Evolutionary conservation across 2,113 vertebrate genomes (phyloP), one percentile per base, ranked within the genome.

Genomic region (Egretta garzetta): DNA sequence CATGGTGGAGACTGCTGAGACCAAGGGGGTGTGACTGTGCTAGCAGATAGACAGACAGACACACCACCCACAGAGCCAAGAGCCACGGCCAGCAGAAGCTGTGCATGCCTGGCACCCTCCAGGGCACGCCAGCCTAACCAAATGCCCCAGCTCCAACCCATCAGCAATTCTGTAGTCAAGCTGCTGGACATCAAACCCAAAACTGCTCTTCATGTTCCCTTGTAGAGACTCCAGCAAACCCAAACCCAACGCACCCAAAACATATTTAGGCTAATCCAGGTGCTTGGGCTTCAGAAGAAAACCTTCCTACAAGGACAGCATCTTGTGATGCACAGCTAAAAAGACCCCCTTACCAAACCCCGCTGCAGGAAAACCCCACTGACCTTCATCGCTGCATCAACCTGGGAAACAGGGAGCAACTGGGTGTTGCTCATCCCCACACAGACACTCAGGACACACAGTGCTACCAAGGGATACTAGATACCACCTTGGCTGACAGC

Each of bases 21-120:
- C 12, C 0, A 0, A 81, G 39, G 47, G 8, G 30, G 35, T 53
- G 62, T 30, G 47, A 76, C 53, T 4, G 15, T 21, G 35, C 62
- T 27, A 41, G 43, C 2, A 6, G 47, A 68, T 1, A 62, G 35
- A 13, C 0, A 75, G 56, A 53, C 71, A 67, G 22, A 73, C 52
- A 35, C 52, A 49, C 27, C 79, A 59, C 4, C 30, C 1, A 2
- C 74, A 75, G 39, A 72, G 66, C 64, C 56, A 67, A 58, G 59
- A 82, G 19, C 16, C 41, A 10, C 0, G 2, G 35, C 1, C 4
- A 58, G n/a, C 50, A 90, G n/a, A 55, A 33, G 56, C 56, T 33
- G 14, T 15, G 43, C 12, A 21, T 6, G 23, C 49, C 67, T 9
- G 8, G 79, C 41, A 73, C 5, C 9, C 32, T 63, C 32, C 58